Percentiles rank a stretch among this genome's conserved stretches.
Conservation (phyloP, 2,113 vertebrate species). For the Cyprinus carpio region DNA sequence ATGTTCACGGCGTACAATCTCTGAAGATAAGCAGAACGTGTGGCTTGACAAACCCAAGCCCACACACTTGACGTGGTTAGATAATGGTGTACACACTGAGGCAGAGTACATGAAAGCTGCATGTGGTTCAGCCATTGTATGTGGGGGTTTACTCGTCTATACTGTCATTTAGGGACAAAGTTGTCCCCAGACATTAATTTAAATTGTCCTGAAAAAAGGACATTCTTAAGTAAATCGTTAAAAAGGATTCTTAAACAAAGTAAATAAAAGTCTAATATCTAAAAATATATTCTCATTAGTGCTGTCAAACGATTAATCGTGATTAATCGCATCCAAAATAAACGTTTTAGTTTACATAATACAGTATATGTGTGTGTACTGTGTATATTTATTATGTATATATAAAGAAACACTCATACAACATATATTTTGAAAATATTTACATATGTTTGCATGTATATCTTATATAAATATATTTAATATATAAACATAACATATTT, state of each 20-base stretch:
- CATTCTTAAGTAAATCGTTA: neutral
- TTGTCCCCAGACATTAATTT: neutral
- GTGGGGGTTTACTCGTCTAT: slow-evolving; percentile 26
- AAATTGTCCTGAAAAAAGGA: neutral
- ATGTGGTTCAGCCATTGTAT: neutral
- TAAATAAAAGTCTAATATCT: neutral
- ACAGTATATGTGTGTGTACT: too few relatives aligned
- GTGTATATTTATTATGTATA: too few relatives aligned
- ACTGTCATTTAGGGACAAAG: slow-evolving; percentile 8
- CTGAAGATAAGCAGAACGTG: slow-evolving; percentile 71
- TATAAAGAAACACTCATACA: too few relatives aligned
- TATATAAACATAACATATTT: too few relatives aligned
- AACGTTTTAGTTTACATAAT: too few relatives aligned
- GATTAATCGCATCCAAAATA: too few relatives aligned
- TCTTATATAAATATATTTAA: too few relatives aligned
- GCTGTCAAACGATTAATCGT: too few relatives aligned
- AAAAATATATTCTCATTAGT: too few relatives aligned
- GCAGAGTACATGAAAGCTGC: slow-evolving; percentile 23
- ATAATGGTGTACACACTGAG: slow-evolving; percentile 58
- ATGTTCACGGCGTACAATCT: slow-evolving; percentile 58
- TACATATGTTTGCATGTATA: too few relatives aligned
- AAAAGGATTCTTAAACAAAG: neutral
- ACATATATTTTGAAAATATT: too few relatives aligned
- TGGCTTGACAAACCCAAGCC: slow-evolving; percentile 66
- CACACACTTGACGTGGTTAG: slow-evolving; percentile 57